Conservation (phyloP, 1,140 invertebrate species). For the Cydia fagiglandana region DNA sequence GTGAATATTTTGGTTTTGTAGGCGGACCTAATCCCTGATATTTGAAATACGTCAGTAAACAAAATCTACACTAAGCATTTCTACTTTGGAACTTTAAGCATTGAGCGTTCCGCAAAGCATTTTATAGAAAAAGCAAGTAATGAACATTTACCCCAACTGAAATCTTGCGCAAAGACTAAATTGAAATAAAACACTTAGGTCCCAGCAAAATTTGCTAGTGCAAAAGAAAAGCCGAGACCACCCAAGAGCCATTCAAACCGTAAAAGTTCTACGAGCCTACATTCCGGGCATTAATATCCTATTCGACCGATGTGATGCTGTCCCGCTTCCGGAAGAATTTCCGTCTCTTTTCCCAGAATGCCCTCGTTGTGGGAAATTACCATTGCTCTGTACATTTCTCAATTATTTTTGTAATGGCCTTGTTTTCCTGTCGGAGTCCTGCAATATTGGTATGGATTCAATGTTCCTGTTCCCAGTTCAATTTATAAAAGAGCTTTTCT, state of each 20-base stretch:
- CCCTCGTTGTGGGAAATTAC: conserved; percentile 35
- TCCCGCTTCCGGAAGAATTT: conserved; percentile 22
- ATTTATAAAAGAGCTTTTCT: conserved; percentile 19
- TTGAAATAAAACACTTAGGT: background rate
- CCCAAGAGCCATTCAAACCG: background rate
- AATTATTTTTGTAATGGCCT: conserved; percentile 38
- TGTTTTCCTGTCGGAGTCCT: conserved; percentile 29
- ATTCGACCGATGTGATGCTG: conserved; percentile 33
- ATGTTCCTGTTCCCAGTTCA: conserved; percentile 5
- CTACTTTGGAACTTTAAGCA: too few relatives aligned
- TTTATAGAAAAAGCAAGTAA: background rate
- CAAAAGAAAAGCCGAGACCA: conserved; percentile 6
- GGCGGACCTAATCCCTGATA: too few relatives aligned
- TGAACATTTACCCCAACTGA: background rate
- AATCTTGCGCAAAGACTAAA: background rate
- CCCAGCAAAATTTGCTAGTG: background rate
- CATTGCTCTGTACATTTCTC: conserved; percentile 39
- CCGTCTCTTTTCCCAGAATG: background rate
- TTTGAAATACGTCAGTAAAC: too few relatives aligned
- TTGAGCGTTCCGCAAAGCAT: background rate
- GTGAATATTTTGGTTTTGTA: too few relatives aligned
- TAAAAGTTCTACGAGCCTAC: conserved; percentile 2
- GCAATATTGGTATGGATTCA: conserved; percentile 12
- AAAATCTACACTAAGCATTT: too few relatives aligned
- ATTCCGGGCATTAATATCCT: conserved; percentile 28